These are phyloP conservation scores for Spea bombifrons DNA, from an alignment of 2,113 vertebrate species.

Conservation along the genomic window DNA sequence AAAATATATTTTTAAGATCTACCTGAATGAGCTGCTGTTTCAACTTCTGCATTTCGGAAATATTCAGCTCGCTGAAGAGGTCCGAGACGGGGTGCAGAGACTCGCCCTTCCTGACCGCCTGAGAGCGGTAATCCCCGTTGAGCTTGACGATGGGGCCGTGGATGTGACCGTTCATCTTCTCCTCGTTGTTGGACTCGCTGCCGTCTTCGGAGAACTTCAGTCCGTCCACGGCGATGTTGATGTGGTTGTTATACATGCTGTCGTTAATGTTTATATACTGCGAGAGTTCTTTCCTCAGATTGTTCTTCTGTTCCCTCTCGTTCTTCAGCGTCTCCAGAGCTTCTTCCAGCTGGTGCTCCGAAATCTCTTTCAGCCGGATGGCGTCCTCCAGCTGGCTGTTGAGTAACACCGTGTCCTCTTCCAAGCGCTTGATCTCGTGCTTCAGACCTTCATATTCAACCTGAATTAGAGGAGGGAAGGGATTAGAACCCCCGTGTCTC, in stretches of 20 bases:
- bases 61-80: slow-evolving; percentile 96
- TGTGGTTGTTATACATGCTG: slow-evolving; percentile 84
- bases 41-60: slow-evolving; percentile 97
- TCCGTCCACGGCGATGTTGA: slow-evolving; percentile 87
- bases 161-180: slow-evolving; percentile 81
- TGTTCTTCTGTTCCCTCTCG: slow-evolving; percentile 95
- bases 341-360: slow-evolving; percentile 90
- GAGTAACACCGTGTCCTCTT: slow-evolving; percentile 92
- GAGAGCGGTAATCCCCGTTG: slow-evolving; percentile 76
- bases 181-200: slow-evolving; percentile 74
- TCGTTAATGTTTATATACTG: slow-evolving; percentile 89
- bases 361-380: slow-evolving; percentile 90
- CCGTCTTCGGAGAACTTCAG: slow-evolving; percentile 83
- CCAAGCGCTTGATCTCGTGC: slow-evolving; percentile 95
- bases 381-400: slow-evolving; percentile 97
- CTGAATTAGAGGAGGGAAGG: slow-evolving; percentile 65
- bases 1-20: slow-evolving; percentile 41
- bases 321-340: slow-evolving; percentile 90
- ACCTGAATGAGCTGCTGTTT: slow-evolving; percentile 98
- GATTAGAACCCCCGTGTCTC: slow-evolving; percentile 9
- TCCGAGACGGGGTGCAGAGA: slow-evolving; percentile 84
- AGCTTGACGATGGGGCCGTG: slow-evolving; percentile 73
- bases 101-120: slow-evolving; percentile 77
- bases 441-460: slow-evolving; percentile 98
- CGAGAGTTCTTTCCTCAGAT: slow-evolving; percentile 88